Percentiles rank a stretch among this genome's conserved stretches.
Conservation (phyloP, 92 coral and sea anemone species). For the Isaurus tuberculatus region DNA sequence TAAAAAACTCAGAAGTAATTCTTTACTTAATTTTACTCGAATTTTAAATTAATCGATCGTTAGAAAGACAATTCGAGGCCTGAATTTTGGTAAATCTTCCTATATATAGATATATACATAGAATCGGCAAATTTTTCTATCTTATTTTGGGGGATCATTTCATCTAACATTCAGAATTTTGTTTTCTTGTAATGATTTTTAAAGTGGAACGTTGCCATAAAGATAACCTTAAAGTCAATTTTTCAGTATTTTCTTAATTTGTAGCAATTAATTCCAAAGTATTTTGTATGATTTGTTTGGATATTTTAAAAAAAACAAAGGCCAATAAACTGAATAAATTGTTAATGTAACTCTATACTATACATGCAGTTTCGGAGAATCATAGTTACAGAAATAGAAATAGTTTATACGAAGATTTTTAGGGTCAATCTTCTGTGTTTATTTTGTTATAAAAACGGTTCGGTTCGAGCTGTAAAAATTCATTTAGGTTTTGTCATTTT, state of each 20-base stretch:
- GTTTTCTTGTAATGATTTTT: not conserved
- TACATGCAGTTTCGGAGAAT: not conserved
- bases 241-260: too few species aligned
- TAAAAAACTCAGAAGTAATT: too few species aligned
- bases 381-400: not conserved
- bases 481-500: too few species aligned
- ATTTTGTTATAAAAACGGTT: not conserved
- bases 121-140: too few species aligned
- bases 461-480: not conserved
- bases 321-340: not conserved
- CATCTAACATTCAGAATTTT: too few species aligned
- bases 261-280: not conserved
- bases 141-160: too few species aligned
- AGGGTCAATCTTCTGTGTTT: slow-evolving; percentile 11
- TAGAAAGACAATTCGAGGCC: too few species aligned
- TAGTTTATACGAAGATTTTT: too few species aligned
- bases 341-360: not conserved
- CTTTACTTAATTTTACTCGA: too few species aligned
- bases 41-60: too few species aligned
- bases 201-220: not conserved
- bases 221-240: not conserved
- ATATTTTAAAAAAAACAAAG: not conserved
- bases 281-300: not conserved
- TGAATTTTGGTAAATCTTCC: too few species aligned
- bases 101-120: too few species aligned